A percentile compares a stretch with the other conserved stretches of the same genome.
Conservation (phyloP, 2,113 vertebrate genomes). For the Chloebia gouldiae region DNA sequence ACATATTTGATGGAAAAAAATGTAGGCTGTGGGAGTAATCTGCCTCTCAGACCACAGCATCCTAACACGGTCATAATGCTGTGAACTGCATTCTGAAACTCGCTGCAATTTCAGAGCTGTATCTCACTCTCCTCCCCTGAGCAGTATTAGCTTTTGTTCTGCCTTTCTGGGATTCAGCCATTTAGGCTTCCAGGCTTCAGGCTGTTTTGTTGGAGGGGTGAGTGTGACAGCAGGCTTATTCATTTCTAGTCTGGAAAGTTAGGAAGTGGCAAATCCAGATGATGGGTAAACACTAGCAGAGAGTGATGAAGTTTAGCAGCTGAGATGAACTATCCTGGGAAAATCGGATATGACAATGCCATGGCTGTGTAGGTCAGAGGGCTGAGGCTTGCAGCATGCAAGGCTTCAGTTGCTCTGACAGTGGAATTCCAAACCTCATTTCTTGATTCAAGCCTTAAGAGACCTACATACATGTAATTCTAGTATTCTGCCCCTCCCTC, state of each 20-base stretch:
- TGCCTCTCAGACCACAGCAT: not conserved
- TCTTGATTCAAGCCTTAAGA: conserved; percentile 34
- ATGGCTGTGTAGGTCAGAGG: conserved; percentile 14
- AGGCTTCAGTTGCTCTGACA: conserved; percentile 7
- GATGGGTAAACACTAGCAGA: conserved; percentile 13
- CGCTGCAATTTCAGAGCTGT: not conserved
- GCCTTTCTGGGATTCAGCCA: not conserved
- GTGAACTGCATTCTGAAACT: not conserved
- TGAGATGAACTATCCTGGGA: conserved; percentile 38
- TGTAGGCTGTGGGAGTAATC: not conserved
- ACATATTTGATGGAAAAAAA: not conserved
- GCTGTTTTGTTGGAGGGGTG: not conserved
- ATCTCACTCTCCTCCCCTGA: not conserved
- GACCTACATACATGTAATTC: conserved; percentile 18
- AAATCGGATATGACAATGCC: conserved; percentile 25
- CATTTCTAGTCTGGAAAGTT: conserved; percentile 30
- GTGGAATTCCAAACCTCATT: not conserved
- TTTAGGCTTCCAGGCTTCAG: not conserved
- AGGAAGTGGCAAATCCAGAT: conserved; percentile 47
- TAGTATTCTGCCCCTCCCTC: conserved; percentile 47
- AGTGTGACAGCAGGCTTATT: conserved; percentile 6
- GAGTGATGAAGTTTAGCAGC: conserved; percentile 36
- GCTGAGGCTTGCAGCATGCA: not conserved
- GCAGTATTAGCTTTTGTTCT: not conserved
- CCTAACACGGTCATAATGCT: not conserved